phyloP scores from a whole-genome alignment of 2,797 vertebrate species.

The Eleutherodactylus coqui region DNA sequence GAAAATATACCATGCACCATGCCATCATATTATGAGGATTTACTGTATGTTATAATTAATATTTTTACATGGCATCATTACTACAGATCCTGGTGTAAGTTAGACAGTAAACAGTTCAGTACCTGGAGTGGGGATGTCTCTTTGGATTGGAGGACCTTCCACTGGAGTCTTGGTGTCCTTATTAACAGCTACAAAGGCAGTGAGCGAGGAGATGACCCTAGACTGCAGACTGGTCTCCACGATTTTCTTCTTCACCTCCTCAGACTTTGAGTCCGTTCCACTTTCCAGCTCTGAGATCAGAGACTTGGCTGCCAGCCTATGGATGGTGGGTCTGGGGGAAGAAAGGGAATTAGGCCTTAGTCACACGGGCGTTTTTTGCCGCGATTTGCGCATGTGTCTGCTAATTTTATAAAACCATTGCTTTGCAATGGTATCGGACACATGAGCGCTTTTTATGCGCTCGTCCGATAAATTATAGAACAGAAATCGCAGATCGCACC shows the following conservation, averaged over 20 bases:
- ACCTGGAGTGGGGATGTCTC: slow-evolving; percentile 63
- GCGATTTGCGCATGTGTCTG: no score
- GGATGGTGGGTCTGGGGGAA: slow-evolving; percentile 73
- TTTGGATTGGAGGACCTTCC: slow-evolving; percentile 70
- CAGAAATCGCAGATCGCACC: no score
- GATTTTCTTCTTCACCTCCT: slow-evolving; percentile 68
- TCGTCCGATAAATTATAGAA: no score
- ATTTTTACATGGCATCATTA: not conserved
- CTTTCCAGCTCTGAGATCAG: slow-evolving; percentile 76
- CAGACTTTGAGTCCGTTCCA: slow-evolving; percentile 56
- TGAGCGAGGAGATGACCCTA: slow-evolving; percentile 80
- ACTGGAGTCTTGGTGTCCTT: slow-evolving; percentile 69
- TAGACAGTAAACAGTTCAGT: not conserved
- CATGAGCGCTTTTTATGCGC: no score
- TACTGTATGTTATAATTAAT: not conserved
- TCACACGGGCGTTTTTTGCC: no score
- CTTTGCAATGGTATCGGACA: no score
- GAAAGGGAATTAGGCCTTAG: no score
- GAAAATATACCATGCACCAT: no score
- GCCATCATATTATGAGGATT: no score
- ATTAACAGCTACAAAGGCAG: slow-evolving; percentile 79
- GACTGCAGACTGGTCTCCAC: slow-evolving; percentile 79
- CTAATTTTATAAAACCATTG: no score
- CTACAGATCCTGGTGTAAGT: not conserved
- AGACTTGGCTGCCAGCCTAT: slow-evolving; percentile 77